Conservation (phyloP, 2,113 vertebrate genomes). For the Columba livia region DNA sequence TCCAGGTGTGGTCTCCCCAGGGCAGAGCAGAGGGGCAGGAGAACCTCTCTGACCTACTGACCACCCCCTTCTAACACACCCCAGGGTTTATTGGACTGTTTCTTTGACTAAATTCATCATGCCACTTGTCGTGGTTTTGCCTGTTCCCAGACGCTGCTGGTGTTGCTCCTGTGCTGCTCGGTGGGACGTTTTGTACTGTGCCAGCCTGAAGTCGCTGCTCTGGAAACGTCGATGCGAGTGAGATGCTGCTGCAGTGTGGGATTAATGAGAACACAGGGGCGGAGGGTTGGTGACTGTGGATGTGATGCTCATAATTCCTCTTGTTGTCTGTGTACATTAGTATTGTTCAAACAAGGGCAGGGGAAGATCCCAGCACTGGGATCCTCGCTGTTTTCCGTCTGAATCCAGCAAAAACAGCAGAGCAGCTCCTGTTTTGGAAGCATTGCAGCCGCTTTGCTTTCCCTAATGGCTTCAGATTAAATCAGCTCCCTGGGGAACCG, state of each 20-base stretch:
- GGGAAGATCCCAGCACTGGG: no score
- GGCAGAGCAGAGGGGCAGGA: no score
- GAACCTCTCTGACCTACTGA: no score
- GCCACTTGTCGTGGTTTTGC: neutral
- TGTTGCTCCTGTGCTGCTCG: neutral
- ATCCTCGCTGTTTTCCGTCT: neutral
- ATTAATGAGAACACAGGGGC: rapidly evolving
- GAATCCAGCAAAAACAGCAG: neutral
- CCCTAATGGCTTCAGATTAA: neutral
- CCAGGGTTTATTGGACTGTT: no score
- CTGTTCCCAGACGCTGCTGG: neutral
- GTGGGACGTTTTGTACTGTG: neutral
- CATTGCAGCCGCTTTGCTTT: neutral
- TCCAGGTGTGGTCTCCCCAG: no score
- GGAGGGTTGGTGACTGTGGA: neutral
- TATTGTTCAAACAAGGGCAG: rapidly evolving
- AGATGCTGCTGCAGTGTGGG: rapidly evolving
- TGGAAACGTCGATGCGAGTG: rapidly evolving
- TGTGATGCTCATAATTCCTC: neutral
- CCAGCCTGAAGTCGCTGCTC: neutral
- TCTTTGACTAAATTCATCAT: neutral
- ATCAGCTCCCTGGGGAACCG: neutral
- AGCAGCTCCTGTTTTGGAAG: neutral
- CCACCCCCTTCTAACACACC: no score
- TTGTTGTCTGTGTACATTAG: rapidly evolving